Evolutionary conservation across 2,888 invertebrate species (phyloP).

Genomic region (Subacronicta megacephala): DNA sequence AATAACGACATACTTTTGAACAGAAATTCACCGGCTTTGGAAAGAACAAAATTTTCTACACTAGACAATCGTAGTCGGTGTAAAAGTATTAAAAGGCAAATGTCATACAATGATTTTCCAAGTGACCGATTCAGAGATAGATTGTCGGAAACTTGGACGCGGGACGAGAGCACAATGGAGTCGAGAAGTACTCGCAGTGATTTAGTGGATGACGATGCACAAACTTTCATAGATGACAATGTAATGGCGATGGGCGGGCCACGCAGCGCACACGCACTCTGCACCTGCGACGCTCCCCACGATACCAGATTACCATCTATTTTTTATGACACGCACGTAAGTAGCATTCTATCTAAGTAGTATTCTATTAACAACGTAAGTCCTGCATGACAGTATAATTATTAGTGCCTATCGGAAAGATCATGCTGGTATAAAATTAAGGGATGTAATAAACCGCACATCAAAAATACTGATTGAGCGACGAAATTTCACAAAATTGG

Average conservation of each 20-base stretch:
- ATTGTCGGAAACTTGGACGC: conserved; percentile 76
- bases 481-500: too few relatives aligned
- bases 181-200: conserved; percentile 77
- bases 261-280: conserved; percentile 74
- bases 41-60: conserved; percentile 83
- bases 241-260: conserved; percentile 72
- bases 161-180: conserved; percentile 75
- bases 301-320: conserved; percentile 79
- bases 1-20: conserved; percentile 77
- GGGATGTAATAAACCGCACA: too few relatives aligned
- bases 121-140: conserved; percentile 82
- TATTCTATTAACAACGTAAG: too few relatives aligned
- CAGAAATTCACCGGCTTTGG: conserved; percentile 74
- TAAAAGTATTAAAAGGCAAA: conserved; percentile 83
- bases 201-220: conserved; percentile 77
- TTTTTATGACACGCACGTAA: conserved; percentile 85
- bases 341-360: too few relatives aligned
- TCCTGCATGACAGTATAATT: too few relatives aligned
- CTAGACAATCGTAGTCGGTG: conserved; percentile 85
- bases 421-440: too few relatives aligned
- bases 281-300: conserved; percentile 78
- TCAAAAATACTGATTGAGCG: too few relatives aligned
- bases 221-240: conserved; percentile 80
- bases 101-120: conserved; percentile 87
- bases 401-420: too few relatives aligned